These are phyloP conservation scores for Coregonus ussuriensis DNA, from an alignment of 2,797 vertebrate species.

Conservation along the genomic window DNA sequence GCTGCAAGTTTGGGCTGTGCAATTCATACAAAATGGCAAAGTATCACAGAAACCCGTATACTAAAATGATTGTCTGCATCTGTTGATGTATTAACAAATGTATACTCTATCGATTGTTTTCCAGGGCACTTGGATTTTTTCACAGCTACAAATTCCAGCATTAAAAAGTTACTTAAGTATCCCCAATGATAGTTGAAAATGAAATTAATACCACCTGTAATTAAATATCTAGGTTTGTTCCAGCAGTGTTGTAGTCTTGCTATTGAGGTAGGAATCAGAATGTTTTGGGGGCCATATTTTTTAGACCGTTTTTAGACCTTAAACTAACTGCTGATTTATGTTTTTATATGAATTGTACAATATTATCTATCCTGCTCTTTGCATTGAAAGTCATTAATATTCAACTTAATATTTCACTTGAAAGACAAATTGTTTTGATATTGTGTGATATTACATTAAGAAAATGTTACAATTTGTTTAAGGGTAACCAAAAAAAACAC, in stretches of 20 bases:
- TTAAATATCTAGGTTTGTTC: neutral
- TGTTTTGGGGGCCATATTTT: neutral
- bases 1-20: neutral
- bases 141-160: conserved; percentile 35
- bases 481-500: conserved; percentile 18
- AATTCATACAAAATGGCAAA: neutral
- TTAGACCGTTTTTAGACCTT: neutral
- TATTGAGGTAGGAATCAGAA: neutral
- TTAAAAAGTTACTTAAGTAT: neutral
- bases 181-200: neutral
- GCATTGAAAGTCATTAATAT: conserved; percentile 14
- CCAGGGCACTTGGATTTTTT: neutral
- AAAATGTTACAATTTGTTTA: conserved; percentile 8
- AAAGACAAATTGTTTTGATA: conserved; percentile 9
- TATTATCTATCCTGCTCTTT: conserved; percentile 18
- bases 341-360: conserved; percentile 13
- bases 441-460: neutral
- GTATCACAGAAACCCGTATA: conserved; percentile 10
- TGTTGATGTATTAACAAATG: conserved; percentile 26
- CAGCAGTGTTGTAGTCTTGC: neutral
- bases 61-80: conserved; percentile 27
- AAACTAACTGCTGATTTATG: conserved; percentile 7
- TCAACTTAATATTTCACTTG: neutral
- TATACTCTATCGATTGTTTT: neutral
- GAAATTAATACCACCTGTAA: neutral